Evolutionary conservation across 2,888 invertebrate species (phyloP).

Genomic region (Micropterix aruncella): DNA sequence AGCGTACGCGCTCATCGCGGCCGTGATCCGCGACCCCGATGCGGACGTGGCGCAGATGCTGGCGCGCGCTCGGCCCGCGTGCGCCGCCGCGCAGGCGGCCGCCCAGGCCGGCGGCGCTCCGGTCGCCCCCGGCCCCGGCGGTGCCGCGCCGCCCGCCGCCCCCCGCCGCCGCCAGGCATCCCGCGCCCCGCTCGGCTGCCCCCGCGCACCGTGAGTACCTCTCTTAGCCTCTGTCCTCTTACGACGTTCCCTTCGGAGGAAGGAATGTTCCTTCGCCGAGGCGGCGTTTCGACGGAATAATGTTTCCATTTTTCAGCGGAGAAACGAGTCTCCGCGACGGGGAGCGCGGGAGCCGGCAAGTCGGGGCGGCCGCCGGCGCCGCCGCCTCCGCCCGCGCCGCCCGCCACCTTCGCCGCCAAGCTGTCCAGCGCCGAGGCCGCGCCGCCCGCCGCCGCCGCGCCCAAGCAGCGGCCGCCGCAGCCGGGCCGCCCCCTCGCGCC

Average conservation of each 20-base stretch:
- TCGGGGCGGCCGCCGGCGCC: constrained; percentile 10
- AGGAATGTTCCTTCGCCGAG: too few relatives aligned
- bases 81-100: constrained; percentile 18
- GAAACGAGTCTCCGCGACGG: constrained; percentile 41
- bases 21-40: constrained; percentile 91
- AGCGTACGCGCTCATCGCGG: constrained; percentile 80
- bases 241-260: too few relatives aligned
- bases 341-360: constrained; percentile 39
- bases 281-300: neutral
- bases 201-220: neutral
- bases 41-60: constrained; percentile 76
- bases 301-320: constrained; percentile 17
- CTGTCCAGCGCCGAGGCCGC: constrained; percentile 36
- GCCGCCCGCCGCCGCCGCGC: constrained; percentile 19
- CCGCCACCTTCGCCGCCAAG: constrained; percentile 49
- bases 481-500: constrained; percentile 10
- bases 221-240: too few relatives aligned
- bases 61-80: constrained; percentile 45
- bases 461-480: constrained; percentile 5
- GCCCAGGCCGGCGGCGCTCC: constrained; percentile 14
- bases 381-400: constrained; percentile 15
- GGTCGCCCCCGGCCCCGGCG: constrained; percentile 6
- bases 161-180: constrained; percentile 38
- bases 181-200: constrained; percentile 26
- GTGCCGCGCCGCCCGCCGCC: constrained; percentile 7